These are phyloP conservation scores for Drosophila persimilis DNA, from an alignment of 1,140 invertebrate species.

Conservation along the genomic window DNA sequence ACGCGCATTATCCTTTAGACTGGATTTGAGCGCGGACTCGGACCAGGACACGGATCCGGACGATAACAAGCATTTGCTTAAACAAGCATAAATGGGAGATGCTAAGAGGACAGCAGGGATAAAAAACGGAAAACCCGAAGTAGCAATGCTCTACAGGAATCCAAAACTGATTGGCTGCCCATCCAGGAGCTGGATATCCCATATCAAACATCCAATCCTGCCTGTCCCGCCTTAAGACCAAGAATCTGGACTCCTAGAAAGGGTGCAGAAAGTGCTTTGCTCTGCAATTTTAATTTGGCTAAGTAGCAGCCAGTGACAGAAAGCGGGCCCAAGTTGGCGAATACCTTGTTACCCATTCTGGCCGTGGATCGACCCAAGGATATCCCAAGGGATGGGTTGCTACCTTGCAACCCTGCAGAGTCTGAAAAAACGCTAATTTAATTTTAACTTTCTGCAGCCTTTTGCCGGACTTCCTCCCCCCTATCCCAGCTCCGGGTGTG, in stretches of 20 bases:
- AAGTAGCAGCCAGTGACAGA: slow-evolving; percentile 72
- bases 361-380: slow-evolving; percentile 18
- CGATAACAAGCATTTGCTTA: slow-evolving; percentile 78
- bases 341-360: slow-evolving; percentile 31
- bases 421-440: slow-evolving; percentile 70
- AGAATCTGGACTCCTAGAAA: not conserved
- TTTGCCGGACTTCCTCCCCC: slow-evolving; percentile 24
- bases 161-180: not conserved
- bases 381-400: slow-evolving; percentile 7
- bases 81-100: slow-evolving; percentile 74
- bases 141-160: slow-evolving; percentile 15
- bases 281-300: slow-evolving; percentile 76
- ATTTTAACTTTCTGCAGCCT: slow-evolving; percentile 74
- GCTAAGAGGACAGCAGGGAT: slow-evolving; percentile 49
- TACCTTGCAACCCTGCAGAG: slow-evolving; percentile 21
- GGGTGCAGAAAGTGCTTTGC: slow-evolving; percentile 25
- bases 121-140: slow-evolving; percentile 24
- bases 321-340: slow-evolving; percentile 34
- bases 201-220: too few relatives aligned
- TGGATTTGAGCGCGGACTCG: slow-evolving; percentile 40
- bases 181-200: not conserved
- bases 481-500: not conserved
- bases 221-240: too few relatives aligned
- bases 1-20: slow-evolving; percentile 75
- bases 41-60: slow-evolving; percentile 33